A percentile compares a stretch with the other conserved stretches of the same genome.
Conservation (phyloP, 2,113 vertebrate species). For the Phyllopteryx taeniolatus region DNA sequence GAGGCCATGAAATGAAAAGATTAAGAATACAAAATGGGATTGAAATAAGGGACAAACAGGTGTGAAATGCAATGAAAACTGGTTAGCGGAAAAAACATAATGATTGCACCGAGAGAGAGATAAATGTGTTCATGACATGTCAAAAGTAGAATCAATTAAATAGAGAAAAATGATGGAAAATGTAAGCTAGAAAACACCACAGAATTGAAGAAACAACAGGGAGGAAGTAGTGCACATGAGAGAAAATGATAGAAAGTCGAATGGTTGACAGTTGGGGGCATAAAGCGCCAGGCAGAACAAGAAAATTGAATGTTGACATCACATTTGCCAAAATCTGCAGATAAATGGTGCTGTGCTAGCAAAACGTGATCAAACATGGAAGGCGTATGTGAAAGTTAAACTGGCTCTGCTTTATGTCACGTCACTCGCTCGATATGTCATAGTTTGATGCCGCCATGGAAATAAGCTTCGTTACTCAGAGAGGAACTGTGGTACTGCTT, state of each 20-base stretch:
- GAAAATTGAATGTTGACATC: not conserved
- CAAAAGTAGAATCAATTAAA: conserved; percentile 9
- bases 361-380: not conserved
- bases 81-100: not conserved
- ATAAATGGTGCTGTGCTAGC: not conserved
- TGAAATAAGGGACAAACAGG: not conserved
- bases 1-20: conserved; percentile 37
- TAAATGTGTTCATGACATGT: not conserved
- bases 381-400: not conserved
- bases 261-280: conserved; percentile 7
- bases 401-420: not conserved
- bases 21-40: conserved; percentile 14
- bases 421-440: not conserved
- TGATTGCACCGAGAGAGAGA: not conserved
- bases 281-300: not conserved
- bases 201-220: not conserved
- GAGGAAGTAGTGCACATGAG: no score
- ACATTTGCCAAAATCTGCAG: not conserved
- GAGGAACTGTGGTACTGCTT: no score
- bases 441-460: not conserved
- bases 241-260: not conserved
- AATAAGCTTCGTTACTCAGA: not conserved
- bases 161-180: conserved; percentile 13
- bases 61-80: conserved; percentile 10
- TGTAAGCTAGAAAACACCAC: not conserved